Evolutionary conservation across 2,888 invertebrate genomes (phyloP).

Genomic region (Patella pellucida): DNA sequence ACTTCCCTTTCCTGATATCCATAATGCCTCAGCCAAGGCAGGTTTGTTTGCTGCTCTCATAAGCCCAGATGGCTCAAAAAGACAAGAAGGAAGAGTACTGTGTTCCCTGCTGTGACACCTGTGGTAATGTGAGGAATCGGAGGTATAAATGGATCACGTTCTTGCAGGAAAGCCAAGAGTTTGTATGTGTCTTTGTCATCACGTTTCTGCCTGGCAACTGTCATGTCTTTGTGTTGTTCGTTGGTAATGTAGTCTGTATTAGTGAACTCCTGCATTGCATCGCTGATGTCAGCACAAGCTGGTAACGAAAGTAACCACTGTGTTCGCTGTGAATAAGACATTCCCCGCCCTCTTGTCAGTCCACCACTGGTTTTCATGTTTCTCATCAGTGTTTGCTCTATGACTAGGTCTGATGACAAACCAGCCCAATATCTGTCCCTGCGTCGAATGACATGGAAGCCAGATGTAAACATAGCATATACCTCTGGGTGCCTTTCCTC

Average conservation of each 20-base stretch:
- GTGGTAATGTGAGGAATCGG: conserved; percentile 27
- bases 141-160: conserved; percentile 32
- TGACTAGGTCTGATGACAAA: conserved; percentile 36
- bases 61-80: conserved; percentile 31
- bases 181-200: conserved; percentile 24
- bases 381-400: conserved; percentile 39
- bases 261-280: conserved; percentile 28
- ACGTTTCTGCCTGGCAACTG: conserved; percentile 1
- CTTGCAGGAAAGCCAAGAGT: conserved; percentile 23
- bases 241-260: conserved; percentile 19
- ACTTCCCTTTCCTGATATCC: not conserved
- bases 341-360: conserved; percentile 31
- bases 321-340: conserved; percentile 25
- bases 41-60: conserved; percentile 30
- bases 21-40: conserved; percentile 32
- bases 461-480: conserved; percentile 27
- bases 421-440: conserved; percentile 40
- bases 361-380: conserved; percentile 35
- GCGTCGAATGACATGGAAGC: conserved; percentile 36
- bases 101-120: conserved; percentile 32
- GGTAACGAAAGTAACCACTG: conserved; percentile 25
- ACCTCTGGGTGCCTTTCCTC: conserved; percentile 16
- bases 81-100: conserved; percentile 27
- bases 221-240: conserved; percentile 25
- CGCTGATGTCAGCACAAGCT: conserved; percentile 21